A percentile compares a stretch with the other conserved stretches of the same genome.
phyloP scores from a whole-genome alignment of 2,113 vertebrate genomes.

The Diphyllodes magnificus region DNA sequence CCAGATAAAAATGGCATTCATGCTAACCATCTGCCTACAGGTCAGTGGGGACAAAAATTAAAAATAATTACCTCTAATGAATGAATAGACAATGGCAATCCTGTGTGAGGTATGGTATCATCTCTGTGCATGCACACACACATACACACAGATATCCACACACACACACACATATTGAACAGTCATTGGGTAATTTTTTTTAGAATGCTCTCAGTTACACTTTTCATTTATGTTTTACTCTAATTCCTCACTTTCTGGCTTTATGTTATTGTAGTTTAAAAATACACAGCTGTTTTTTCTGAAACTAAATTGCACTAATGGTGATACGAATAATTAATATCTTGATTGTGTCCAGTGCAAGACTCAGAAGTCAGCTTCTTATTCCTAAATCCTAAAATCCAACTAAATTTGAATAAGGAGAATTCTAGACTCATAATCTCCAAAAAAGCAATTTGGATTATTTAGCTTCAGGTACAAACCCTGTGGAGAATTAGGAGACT shows the following conservation, averaged over 20 bases:
- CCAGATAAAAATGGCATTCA: conserved; percentile 76
- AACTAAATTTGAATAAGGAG: neutral
- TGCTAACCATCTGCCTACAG: conserved; percentile 78
- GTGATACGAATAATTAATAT: neutral
- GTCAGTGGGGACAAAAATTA: conserved; percentile 75
- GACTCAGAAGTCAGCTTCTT: neutral
- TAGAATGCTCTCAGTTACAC: neutral
- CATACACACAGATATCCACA: neutral
- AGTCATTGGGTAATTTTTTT: neutral
- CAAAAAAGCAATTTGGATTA: neutral
- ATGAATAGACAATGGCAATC: conserved; percentile 72
- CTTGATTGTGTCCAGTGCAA: neutral
- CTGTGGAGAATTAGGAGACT: neutral
- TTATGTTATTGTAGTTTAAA: neutral
- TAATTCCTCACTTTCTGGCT: neutral
- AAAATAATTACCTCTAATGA: conserved; percentile 77
- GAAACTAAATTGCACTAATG: neutral
- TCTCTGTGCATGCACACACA: neutral
- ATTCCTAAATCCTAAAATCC: neutral
- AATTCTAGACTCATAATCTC: neutral
- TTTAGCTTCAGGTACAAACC: neutral
- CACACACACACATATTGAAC: neutral
- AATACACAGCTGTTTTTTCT: neutral
- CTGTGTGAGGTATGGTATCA: conserved; percentile 63
- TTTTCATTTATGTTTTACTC: neutral